A percentile compares a stretch with the other conserved stretches of the same genome.
Evolutionary conservation across 2,888 invertebrate genomes (phyloP).

Genomic region (Pristionchus maxplancki): DNA sequence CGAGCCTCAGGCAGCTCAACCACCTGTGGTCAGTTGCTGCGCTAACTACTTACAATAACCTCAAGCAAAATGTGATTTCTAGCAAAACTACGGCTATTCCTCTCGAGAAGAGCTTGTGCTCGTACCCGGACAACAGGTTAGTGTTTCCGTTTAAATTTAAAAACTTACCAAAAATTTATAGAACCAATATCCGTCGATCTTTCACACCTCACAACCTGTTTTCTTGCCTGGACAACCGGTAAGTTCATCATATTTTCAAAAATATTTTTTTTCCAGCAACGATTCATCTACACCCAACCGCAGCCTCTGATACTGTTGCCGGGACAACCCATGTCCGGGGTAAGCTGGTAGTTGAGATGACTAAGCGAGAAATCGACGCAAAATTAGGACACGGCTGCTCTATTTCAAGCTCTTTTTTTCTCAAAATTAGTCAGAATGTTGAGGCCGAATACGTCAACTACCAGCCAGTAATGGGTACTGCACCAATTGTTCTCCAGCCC

Average conservation of each 20-base stretch:
- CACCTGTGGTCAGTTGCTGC: no score
- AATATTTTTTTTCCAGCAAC: not conserved
- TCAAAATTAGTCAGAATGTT: no score
- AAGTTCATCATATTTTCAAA: no score
- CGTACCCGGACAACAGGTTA: not conserved
- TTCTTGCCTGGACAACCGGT: not conserved
- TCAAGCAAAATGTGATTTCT: not conserved
- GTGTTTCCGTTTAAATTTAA: not conserved
- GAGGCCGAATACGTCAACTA: not conserved
- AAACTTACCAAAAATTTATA: not conserved
- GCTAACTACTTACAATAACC: no score
- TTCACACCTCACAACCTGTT: not conserved
- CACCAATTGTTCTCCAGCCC: not conserved
- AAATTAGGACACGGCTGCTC: no score
- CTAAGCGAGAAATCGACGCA: no score
- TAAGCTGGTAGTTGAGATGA: not conserved
- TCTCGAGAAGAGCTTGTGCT: not conserved
- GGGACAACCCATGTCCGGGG: not conserved
- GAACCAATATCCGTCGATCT: not conserved
- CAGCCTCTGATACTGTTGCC: not conserved
- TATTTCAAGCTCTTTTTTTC: no score
- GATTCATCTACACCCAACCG: not conserved
- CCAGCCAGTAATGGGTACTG: not conserved
- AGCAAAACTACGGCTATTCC: not conserved
- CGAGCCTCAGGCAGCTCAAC: not conserved